Percentiles rank a stretch among this genome's conserved stretches.
Conservation (phyloP, 2,888 invertebrate species). For the Ommatoiulus sabulosus region DNA sequence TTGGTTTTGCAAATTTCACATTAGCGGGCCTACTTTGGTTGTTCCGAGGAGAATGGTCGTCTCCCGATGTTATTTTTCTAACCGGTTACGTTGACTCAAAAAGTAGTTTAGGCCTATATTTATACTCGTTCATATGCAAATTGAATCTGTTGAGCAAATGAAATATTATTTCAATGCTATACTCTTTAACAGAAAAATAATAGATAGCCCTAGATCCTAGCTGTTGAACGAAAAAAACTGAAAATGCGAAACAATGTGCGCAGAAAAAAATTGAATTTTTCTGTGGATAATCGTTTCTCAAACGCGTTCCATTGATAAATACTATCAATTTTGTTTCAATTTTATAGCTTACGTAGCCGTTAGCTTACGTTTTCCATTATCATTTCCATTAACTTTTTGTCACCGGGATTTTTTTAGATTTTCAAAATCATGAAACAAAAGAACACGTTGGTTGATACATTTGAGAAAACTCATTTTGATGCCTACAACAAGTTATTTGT, state of each 20-base stretch:
- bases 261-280: constrained; percentile 51
- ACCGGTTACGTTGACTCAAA: constrained; percentile 55
- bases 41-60: constrained; percentile 50
- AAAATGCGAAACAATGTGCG: constrained; percentile 22
- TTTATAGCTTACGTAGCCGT: not conserved
- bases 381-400: not conserved
- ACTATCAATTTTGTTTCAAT: constrained; percentile 31
- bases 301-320: constrained; percentile 1
- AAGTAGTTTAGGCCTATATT: constrained; percentile 51
- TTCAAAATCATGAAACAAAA: constrained; percentile 41
- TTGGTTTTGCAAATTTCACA: constrained; percentile 56
- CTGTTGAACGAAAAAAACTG: not conserved
- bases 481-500: constrained; percentile 55
- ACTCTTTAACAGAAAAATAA: constrained; percentile 48
- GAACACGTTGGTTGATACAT: constrained; percentile 30
- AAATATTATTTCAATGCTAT: constrained; percentile 45
- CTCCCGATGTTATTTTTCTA: constrained; percentile 56
- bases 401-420: not conserved
- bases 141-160: constrained; percentile 53
- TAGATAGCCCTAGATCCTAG: constrained; percentile 39
- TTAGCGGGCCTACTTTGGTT: constrained; percentile 56
- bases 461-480: constrained; percentile 54
- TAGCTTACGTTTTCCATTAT: not conserved
- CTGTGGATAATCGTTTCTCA: constrained; percentile 26
- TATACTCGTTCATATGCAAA: constrained; percentile 52